Percentiles rank a stretch among this genome's conserved stretches.
phyloP scores from a whole-genome alignment of 2,113 vertebrate genomes.

The Arenaria interpres region DNA sequence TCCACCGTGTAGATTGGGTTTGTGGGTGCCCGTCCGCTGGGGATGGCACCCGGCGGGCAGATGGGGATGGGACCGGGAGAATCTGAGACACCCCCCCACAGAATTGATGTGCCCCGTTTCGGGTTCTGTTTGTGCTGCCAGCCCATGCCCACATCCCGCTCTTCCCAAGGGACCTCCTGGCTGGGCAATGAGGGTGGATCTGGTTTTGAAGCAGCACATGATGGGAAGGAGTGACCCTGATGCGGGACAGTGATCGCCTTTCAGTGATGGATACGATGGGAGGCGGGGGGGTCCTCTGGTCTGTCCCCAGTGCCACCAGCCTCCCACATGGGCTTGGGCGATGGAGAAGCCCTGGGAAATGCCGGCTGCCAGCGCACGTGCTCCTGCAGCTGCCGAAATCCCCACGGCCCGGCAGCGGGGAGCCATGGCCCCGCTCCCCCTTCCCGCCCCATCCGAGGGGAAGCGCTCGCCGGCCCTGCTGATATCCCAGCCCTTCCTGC shows the following conservation, averaged over 20 bases:
- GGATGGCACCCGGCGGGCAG: rapidly evolving
- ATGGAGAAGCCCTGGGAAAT: background rate
- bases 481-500: conserved; percentile 69
- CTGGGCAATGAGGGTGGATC: rapidly evolving
- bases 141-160: background rate
- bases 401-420: background rate
- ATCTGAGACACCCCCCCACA: background rate
- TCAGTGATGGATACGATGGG: rapidly evolving
- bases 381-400: background rate
- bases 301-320: background rate
- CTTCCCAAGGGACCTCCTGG: background rate
- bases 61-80: rapidly evolving
- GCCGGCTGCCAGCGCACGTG: background rate
- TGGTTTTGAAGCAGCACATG: background rate
- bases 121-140: rapidly evolving
- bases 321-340: rapidly evolving
- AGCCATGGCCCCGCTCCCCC: background rate
- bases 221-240: background rate
- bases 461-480: conserved; percentile 22
- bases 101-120: rapidly evolving
- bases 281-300: rapidly evolving
- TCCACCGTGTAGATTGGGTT: background rate
- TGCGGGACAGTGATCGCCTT: rapidly evolving
- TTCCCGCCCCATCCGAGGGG: conserved; percentile 14
- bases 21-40: background rate